Conservation (phyloP, 2,113 vertebrate species). For the Aegithalos caudatus region DNA sequence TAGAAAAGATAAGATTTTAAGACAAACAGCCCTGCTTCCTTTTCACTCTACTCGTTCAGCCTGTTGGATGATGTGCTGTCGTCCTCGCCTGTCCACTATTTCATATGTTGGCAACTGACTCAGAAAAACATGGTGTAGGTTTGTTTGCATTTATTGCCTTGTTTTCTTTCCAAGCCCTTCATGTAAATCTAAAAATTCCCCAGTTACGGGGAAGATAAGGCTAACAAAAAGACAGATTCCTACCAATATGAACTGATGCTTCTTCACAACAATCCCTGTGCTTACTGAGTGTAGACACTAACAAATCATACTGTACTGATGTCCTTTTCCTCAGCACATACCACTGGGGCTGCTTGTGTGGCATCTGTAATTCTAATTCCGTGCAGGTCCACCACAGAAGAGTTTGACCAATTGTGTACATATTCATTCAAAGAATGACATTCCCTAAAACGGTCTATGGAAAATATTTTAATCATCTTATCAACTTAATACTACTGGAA, state of each 20-base stretch:
- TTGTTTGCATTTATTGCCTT: background rate
- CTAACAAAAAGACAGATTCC: background rate
- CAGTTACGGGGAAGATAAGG: background rate
- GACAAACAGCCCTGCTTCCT: background rate
- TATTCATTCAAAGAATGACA: background rate
- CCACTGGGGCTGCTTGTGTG: background rate
- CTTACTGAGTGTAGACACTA: background rate
- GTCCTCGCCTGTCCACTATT: background rate
- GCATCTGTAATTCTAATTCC: background rate
- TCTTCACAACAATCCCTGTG: background rate
- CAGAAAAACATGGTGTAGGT: background rate
- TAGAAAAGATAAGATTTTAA: background rate
- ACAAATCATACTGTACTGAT: background rate
- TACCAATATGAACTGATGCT: background rate
- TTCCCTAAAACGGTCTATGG: background rate
- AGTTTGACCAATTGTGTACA: background rate
- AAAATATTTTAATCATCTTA: conserved; percentile 1
- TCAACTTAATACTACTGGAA: background rate
- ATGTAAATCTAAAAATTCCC: background rate
- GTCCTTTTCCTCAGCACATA: background rate
- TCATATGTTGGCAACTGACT: background rate
- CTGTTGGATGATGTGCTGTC: background rate
- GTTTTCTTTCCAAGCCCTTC: background rate
- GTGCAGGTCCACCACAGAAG: background rate
- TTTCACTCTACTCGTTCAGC: background rate